Percentiles rank a stretch among this genome's conserved stretches.
phyloP scores from a whole-genome alignment of 2,888 invertebrate species.

The Erebia palarica region DNA sequence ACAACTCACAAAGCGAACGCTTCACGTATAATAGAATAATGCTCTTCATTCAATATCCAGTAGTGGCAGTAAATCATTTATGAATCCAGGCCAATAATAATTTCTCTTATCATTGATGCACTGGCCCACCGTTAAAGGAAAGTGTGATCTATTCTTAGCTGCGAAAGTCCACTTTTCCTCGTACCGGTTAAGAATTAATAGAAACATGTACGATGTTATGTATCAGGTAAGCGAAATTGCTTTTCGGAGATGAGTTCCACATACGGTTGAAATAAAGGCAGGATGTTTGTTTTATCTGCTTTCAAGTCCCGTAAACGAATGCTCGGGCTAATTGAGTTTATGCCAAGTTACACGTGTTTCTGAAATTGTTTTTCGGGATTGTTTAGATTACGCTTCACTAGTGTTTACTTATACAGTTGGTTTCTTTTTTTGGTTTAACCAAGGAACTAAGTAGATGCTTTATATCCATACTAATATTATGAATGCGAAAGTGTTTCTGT shows the following conservation, averaged over 20 bases:
- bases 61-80: conserved; percentile 45
- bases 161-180: conserved; percentile 38
- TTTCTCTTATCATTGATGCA: conserved; percentile 45
- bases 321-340: conserved; percentile 16
- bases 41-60: conserved; percentile 42
- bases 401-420: conserved; percentile 1
- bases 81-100: conserved; percentile 46
- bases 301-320: conserved; percentile 21
- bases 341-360: conserved; percentile 9
- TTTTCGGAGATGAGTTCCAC: conserved; percentile 39
- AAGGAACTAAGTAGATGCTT: too few species aligned
- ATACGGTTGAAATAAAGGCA: conserved; percentile 30
- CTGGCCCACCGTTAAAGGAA: conserved; percentile 45
- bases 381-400: background rate
- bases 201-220: conserved; percentile 45
- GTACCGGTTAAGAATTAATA: conserved; percentile 43
- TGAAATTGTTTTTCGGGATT: conserved; percentile 3
- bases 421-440: conserved; percentile 1
- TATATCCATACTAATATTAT: too few species aligned
- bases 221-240: conserved; percentile 41
- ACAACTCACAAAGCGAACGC: conserved; percentile 35
- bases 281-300: conserved; percentile 31
- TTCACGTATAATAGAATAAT: conserved; percentile 38
- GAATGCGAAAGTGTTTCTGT: too few species aligned
- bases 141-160: conserved; percentile 49